Evolutionary conservation across 2,888 invertebrate genomes (phyloP).

Genomic region (Argyra leucocephala): DNA sequence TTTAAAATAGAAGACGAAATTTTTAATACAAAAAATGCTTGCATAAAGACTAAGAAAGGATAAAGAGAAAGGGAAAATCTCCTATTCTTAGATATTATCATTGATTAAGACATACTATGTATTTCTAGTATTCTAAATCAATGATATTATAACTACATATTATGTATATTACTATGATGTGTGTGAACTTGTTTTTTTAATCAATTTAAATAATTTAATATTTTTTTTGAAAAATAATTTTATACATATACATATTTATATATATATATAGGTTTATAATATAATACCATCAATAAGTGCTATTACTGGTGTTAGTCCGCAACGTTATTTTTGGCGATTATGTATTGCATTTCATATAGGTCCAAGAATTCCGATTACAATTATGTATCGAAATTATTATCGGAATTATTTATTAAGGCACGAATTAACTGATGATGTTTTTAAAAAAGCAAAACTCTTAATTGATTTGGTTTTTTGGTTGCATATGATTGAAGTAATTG

Average conservation of each 20-base stretch:
- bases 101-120: too few species aligned
- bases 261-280: slow-evolving; percentile 68
- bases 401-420: slow-evolving; percentile 48
- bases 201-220: too few species aligned
- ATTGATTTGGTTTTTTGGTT: slow-evolving; percentile 69
- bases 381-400: slow-evolving; percentile 76
- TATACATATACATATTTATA: not conserved
- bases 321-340: slow-evolving; percentile 85
- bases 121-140: too few species aligned
- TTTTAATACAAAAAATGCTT: too few species aligned
- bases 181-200: too few species aligned
- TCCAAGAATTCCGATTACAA: slow-evolving; percentile 80
- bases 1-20: too few species aligned
- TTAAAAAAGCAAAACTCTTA: slow-evolving; percentile 50
- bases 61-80: too few species aligned
- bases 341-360: slow-evolving; percentile 86
- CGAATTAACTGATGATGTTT: slow-evolving; percentile 26
- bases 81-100: too few species aligned
- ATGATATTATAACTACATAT: too few species aligned
- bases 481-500: slow-evolving; percentile 72
- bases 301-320: slow-evolving; percentile 86
- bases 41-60: too few species aligned
- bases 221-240: too few species aligned
- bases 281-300: slow-evolving; percentile 92
- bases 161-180: too few species aligned